Evolutionary conservation across 1,140 invertebrate species (phyloP).

Genomic region (Drosophila parvula): DNA sequence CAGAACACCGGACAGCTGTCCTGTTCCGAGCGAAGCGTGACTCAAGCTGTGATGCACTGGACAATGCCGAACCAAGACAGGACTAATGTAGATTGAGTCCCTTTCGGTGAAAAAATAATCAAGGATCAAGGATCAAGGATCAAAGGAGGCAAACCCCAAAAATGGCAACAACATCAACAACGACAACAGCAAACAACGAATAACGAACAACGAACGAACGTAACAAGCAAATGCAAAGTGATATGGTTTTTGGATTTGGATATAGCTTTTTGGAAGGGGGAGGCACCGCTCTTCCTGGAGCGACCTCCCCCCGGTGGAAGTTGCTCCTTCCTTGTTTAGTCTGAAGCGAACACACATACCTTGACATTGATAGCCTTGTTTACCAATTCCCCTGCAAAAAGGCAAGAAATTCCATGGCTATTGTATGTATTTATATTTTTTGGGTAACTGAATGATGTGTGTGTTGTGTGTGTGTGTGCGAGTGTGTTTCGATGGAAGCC

Average conservation of each 20-base stretch:
- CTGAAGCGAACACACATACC: slow-evolving; percentile 88
- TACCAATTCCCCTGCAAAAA: slow-evolving; percentile 96
- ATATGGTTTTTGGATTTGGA: slow-evolving; percentile 46
- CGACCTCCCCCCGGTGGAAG: slow-evolving; percentile 21
- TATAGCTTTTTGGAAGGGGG: slow-evolving; percentile 32
- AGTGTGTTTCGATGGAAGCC: slow-evolving; percentile 46
- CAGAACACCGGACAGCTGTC: slow-evolving; percentile 13
- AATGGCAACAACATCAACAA: slow-evolving; percentile 61
- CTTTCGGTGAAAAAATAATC: slow-evolving; percentile 8
- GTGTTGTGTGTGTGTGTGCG: slow-evolving; percentile 24
- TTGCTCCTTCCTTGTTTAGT: slow-evolving; percentile 62
- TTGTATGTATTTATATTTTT: slow-evolving; percentile 82
- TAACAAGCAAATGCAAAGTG: slow-evolving; percentile 78
- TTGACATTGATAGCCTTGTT: slow-evolving; percentile 99
- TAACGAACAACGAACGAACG: slow-evolving; percentile 61
- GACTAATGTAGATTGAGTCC: neutral
- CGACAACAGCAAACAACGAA: slow-evolving; percentile 69
- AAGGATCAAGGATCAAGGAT: slow-evolving; percentile 13
- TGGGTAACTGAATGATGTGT: slow-evolving; percentile 58
- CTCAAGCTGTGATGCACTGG: slow-evolving; percentile 30
- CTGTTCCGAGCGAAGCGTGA: slow-evolving; percentile 25
- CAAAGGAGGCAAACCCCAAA: slow-evolving; percentile 28
- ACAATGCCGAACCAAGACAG: slow-evolving; percentile 35
- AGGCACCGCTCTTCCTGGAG: slow-evolving; percentile 33
- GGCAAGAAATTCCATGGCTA: slow-evolving; percentile 86